Evolutionary conservation across 2,113 vertebrate species (phyloP), one percentile per base, ranked within the genome.

Genomic region (Cromileptes altivelis): DNA sequence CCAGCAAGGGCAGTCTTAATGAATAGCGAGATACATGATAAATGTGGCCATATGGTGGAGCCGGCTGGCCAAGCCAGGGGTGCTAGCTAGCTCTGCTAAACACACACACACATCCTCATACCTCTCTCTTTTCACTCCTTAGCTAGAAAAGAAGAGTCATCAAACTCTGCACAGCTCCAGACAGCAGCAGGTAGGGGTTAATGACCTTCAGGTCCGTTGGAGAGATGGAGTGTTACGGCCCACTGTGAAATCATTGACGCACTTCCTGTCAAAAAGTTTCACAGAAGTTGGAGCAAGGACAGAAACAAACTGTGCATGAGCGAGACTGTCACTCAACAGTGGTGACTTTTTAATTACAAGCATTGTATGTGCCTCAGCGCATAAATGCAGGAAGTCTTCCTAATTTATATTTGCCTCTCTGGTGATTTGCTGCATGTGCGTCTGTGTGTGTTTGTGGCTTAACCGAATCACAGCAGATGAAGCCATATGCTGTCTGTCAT

Each of bases 1-100:
- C 85, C 92, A 94, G 91, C 91, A 95, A 94, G 92, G 93, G 92
- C 91, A 93, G 89, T 88, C 92, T 92, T 94, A 94, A 95, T 95
- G 93, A 95, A 94, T 86, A 92, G 91, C 57, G 84, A 90, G 90
- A 94, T 94, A 89, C 88, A 95, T 96, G 95, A 96, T 95, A 93
- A 95, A 96, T 95, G 94, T 91, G 87, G 83, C 95, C 95, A 95
- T 95, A 95, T 95, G 95, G 95, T 93, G 88, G 87, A 85, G 86
- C 94, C 94, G 92, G 93, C 94, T 95, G 95, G 91, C 88, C 88
- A 82, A 94, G 90, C 91, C 93, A 94, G 93, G 91, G 88, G 88
- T 92, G 89, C 89, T 89, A 90, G 89, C 84, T 86, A 79, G 86
- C 85, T 85, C 86, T 86, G 82, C 82, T 88, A 86, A 88, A 86